Conservation (phyloP, 2,797 vertebrate species). For the Bufotes viridis region DNA sequence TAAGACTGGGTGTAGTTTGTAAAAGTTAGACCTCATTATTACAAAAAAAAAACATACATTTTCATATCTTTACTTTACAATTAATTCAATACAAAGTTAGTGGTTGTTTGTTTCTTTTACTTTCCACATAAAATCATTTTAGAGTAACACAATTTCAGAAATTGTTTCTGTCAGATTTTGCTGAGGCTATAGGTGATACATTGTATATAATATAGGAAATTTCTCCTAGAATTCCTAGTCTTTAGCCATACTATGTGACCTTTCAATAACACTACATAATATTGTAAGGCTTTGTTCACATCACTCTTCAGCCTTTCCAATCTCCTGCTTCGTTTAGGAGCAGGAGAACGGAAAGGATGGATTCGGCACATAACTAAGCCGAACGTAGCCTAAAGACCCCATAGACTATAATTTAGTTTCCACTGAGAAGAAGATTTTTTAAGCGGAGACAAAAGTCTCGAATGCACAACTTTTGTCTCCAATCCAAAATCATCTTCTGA, state of each 20-base stretch:
- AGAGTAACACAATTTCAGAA: background rate
- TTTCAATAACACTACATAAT: background rate
- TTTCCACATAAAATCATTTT: background rate
- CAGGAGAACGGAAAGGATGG: too few species aligned
- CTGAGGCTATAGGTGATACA: background rate
- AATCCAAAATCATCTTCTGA: too few species aligned
- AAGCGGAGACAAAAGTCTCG: too few species aligned
- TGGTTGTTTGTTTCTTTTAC: constrained; percentile 6
- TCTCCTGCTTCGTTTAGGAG: too few species aligned
- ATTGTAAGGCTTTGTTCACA: background rate
- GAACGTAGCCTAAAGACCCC: too few species aligned
- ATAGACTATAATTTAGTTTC: too few species aligned
- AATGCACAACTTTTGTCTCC: too few species aligned
- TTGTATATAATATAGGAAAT: background rate
- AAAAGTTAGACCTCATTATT: constrained; percentile 19
- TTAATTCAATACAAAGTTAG: background rate
- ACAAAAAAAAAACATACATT: background rate
- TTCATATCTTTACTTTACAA: background rate
- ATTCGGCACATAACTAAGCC: too few species aligned
- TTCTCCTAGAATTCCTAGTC: background rate
- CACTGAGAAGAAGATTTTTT: too few species aligned
- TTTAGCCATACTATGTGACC: background rate
- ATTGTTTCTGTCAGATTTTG: background rate
- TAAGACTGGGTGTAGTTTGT: background rate
- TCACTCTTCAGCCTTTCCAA: too few species aligned